phyloP scores from a whole-genome alignment of 2,888 invertebrate genomes.

The Tortricodes alternella region DNA sequence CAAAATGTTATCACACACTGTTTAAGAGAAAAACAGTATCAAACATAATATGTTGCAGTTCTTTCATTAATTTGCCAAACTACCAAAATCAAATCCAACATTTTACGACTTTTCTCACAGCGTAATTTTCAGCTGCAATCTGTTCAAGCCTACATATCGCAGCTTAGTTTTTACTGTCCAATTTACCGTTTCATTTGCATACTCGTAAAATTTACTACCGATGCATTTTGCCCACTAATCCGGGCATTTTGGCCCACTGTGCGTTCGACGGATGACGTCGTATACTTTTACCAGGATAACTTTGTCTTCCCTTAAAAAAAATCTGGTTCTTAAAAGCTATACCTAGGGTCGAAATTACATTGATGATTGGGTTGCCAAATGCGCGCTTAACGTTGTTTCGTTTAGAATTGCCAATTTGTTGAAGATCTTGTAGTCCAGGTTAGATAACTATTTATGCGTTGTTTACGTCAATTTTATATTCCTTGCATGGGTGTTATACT shows the following conservation, averaged over 20 bases:
- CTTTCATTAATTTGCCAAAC: not conserved
- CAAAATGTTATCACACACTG: no score
- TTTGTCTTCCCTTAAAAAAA: not conserved
- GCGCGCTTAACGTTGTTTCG: slow-evolving; percentile 15
- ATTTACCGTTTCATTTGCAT: slow-evolving; percentile 74
- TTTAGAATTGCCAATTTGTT: slow-evolving; percentile 47
- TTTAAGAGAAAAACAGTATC: no score
- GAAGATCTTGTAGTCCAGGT: slow-evolving; percentile 47
- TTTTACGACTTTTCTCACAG: slow-evolving; percentile 32
- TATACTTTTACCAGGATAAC: slow-evolving; percentile 17
- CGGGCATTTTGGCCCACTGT: slow-evolving; percentile 56
- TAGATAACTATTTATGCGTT: slow-evolving; percentile 42
- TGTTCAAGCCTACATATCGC: slow-evolving; percentile 51
- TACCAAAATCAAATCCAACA: slow-evolving; percentile 17
- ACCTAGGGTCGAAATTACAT: slow-evolving; percentile 22
- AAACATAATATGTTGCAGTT: not conserved
- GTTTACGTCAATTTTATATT: slow-evolving; percentile 24
- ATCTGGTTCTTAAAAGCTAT: not conserved
- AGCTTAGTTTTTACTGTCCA: slow-evolving; percentile 70
- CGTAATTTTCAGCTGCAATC: slow-evolving; percentile 22
- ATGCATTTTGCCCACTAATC: slow-evolving; percentile 76
- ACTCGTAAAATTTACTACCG: slow-evolving; percentile 77
- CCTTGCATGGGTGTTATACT: slow-evolving; percentile 16
- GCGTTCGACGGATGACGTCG: slow-evolving; percentile 35
- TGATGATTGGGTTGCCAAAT: not conserved